Evolutionary conservation across 92 coral and sea anemone species (phyloP), one percentile per base, ranked within the genome.

Genomic region (Umimayanthus chanpuru): DNA sequence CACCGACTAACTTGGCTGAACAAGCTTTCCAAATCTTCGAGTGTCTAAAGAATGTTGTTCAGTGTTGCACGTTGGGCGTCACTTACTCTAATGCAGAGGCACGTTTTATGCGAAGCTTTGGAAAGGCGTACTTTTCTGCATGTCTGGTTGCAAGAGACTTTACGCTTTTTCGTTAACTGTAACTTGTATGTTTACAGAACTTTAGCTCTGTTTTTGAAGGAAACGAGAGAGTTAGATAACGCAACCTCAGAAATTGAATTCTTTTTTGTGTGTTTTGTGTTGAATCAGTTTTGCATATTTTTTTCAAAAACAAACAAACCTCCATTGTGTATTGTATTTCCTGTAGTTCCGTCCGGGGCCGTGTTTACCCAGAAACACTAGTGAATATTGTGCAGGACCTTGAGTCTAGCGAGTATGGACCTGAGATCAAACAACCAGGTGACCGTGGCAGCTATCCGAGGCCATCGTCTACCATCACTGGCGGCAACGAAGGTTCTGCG

Each of bases 331-430:
- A 14, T 21, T 18, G 56, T 79, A 26, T 79, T 6, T 8, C 82
- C 82, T 49, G 40, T 5, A 28, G 61, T 65, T 41, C 78, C 4
- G 32, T n/a, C 15, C 20, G 87, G 64, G 26, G 30, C 25, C 7
- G 78, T 50, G 50, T 10, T 83, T 83, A 83, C 39, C 87, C 87
- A 20, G 41, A 44, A 9, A 72, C 40, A 28, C 87, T 83, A 23
- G 78, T 43, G n/a, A 49, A 68, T 26, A 83, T 83, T 2, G 87
- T 83, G 41, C 66, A 83, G 44, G 87, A 72, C 53, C 78, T 83
- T 28, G 87, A 83, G n/a, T 21, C 29, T 68, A 68, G n/a, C 47
- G 66, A 16, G 65, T 25, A 26, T 70, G 16, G 74, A 15, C 78
- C 78, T 4, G 87, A 44, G 23, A 9, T 68, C 2, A 70, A 64